These are phyloP conservation scores for Paedocypris sp. DNA, from an alignment of 2,113 vertebrate species.

Conservation along the genomic window DNA sequence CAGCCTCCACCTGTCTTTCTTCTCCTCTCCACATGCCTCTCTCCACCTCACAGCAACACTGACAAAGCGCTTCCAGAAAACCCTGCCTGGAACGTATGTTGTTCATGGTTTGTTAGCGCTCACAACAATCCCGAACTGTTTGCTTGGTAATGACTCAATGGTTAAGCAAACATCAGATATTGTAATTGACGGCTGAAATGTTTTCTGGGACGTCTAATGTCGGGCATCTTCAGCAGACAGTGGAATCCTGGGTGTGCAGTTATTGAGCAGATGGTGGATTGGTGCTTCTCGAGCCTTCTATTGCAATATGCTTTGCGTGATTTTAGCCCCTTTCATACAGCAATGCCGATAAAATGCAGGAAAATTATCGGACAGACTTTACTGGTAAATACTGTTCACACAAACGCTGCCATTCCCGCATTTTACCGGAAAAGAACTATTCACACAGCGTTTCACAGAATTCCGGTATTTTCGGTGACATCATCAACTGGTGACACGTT, in stretches of 20 bases:
- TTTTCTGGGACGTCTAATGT: neutral
- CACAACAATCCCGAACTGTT: neutral
- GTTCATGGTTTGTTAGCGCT: neutral
- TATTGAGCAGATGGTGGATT: conserved; percentile 15
- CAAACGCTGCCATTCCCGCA: too few species aligned
- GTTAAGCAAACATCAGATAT: conserved; percentile 17
- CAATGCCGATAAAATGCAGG: too few species aligned
- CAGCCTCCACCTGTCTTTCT: neutral
- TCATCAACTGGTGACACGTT: too few species aligned
- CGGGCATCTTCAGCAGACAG: neutral
- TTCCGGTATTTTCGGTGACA: too few species aligned
- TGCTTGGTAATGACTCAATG: neutral
- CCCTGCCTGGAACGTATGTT: neutral
- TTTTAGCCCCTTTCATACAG: too few species aligned
- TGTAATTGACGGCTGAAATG: conserved; percentile 2
- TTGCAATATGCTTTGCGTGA: too few species aligned
- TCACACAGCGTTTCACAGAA: too few species aligned
- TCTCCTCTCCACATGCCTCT: neutral
- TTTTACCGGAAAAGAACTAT: too few species aligned
- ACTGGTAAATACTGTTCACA: too few species aligned
- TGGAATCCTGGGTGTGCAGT: conserved; percentile 12
- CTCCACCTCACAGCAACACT: neutral
- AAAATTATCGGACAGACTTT: too few species aligned
- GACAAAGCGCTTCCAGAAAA: neutral
- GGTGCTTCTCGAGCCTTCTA: too few species aligned